Evolutionary conservation across 2,113 vertebrate genomes (phyloP).

Genomic region (Labeo catla): DNA sequence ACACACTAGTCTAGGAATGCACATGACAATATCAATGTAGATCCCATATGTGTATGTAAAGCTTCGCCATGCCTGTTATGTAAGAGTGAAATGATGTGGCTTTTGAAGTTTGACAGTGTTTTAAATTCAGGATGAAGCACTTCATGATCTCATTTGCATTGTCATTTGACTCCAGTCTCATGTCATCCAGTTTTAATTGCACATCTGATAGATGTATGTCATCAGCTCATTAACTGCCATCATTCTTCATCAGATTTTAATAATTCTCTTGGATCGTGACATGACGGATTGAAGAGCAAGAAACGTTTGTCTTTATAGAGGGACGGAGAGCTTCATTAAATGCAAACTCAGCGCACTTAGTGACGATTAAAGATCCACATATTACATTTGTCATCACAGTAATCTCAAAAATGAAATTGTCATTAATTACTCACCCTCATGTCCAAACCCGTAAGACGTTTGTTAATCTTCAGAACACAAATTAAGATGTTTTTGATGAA

Average conservation of each 20-base stretch:
- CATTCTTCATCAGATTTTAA: not conserved
- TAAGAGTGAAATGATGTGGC: conserved; percentile 15
- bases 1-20: not conserved
- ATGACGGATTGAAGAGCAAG: not conserved
- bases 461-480: too few relatives aligned
- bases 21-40: not conserved
- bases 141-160: conserved; percentile 26
- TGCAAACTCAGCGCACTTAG: not conserved
- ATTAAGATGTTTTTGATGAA: too few relatives aligned
- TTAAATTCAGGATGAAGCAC: conserved; percentile 14
- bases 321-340: not conserved
- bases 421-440: too few relatives aligned
- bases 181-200: not conserved
- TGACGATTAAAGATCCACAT: not conserved
- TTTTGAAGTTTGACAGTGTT: conserved; percentile 9
- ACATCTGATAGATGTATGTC: conserved; percentile 18
- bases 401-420: too few relatives aligned
- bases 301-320: not conserved
- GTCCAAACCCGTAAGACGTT: too few relatives aligned
- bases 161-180: not conserved
- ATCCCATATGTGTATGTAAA: conserved; percentile 2
- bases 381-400: not conserved
- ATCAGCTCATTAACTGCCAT: not conserved
- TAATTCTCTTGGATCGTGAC: not conserved
- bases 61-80: conserved; percentile 17